Conservation (phyloP, 1,140 invertebrate species). For the Sminthurides bifidus region DNA sequence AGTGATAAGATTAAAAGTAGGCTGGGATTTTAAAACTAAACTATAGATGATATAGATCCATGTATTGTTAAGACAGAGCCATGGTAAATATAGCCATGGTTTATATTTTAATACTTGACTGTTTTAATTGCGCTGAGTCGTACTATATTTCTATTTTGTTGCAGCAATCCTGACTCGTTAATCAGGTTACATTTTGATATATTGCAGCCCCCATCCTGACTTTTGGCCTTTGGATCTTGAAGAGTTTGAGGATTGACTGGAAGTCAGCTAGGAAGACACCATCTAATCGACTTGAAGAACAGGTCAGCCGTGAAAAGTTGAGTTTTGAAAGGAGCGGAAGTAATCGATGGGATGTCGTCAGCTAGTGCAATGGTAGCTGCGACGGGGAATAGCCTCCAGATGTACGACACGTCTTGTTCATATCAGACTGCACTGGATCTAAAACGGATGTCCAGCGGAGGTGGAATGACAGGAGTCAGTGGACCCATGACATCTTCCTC, state of each 20-base stretch:
- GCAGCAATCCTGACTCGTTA: no score
- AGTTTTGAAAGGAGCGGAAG: not conserved
- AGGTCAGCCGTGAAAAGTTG: not conserved
- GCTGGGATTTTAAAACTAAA: no score
- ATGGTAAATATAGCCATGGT: not conserved
- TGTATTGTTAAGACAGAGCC: no score
- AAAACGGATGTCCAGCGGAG: slow-evolving; percentile 50
- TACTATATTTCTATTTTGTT: no score
- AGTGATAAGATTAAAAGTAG: no score
- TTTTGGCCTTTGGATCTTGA: no score
- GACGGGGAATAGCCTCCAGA: slow-evolving; percentile 37
- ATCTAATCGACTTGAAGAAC: slow-evolving; percentile 7
- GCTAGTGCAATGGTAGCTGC: slow-evolving; percentile 28
- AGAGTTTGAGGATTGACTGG: not conserved
- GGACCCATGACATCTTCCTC: slow-evolving; percentile 31
- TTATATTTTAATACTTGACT: not conserved
- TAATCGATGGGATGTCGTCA: slow-evolving; percentile 29
- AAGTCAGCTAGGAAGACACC: not conserved
- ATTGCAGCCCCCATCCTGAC: no score
- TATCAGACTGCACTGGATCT: slow-evolving; percentile 72
- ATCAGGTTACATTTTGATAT: no score
- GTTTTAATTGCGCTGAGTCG: no score
- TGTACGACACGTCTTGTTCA: slow-evolving; percentile 82
- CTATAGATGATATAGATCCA: no score
- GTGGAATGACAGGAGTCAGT: slow-evolving; percentile 31